Conservation (phyloP, 2,888 invertebrate species). For the Polydrusus pterygomalis region DNA sequence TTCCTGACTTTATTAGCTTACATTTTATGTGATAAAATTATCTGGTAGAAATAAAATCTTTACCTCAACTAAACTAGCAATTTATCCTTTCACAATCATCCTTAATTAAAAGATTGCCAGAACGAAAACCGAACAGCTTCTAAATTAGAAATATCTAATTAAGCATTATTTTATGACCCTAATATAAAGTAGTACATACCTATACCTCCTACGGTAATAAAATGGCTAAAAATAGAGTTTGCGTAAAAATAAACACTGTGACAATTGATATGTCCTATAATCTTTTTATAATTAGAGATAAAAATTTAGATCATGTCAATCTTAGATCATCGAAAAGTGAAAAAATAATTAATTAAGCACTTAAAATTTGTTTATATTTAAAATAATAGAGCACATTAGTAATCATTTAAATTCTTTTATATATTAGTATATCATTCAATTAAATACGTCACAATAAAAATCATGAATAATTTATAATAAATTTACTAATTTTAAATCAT, state of each 20-base stretch:
- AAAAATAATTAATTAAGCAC: not conserved
- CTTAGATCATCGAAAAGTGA: conserved; percentile 2
- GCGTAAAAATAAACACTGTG: conserved; percentile 22
- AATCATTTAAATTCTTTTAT: too few relatives aligned
- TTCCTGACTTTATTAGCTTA: too few relatives aligned
- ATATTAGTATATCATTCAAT: too few relatives aligned
- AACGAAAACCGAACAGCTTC: not conserved
- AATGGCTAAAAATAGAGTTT: conserved; percentile 33
- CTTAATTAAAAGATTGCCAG: not conserved
- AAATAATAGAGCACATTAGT: not conserved
- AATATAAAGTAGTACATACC: not conserved
- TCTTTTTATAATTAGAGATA: conserved; percentile 37
- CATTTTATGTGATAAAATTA: too few relatives aligned
- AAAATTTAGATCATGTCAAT: conserved; percentile 14
- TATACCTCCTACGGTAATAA: conserved; percentile 5
- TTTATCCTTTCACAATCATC: not conserved
- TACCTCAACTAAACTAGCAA: not conserved
- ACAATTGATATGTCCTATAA: conserved; percentile 11
- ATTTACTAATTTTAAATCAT: too few relatives aligned
- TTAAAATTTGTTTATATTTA: conserved; percentile 5
- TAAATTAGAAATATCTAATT: not conserved
- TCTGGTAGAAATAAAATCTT: too few relatives aligned
- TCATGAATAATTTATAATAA: too few relatives aligned
- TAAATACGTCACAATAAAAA: too few relatives aligned
- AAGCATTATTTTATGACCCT: conserved; percentile 2